Evolutionary conservation across 2,888 invertebrate genomes (phyloP).

Genomic region (Agrilus mali): DNA sequence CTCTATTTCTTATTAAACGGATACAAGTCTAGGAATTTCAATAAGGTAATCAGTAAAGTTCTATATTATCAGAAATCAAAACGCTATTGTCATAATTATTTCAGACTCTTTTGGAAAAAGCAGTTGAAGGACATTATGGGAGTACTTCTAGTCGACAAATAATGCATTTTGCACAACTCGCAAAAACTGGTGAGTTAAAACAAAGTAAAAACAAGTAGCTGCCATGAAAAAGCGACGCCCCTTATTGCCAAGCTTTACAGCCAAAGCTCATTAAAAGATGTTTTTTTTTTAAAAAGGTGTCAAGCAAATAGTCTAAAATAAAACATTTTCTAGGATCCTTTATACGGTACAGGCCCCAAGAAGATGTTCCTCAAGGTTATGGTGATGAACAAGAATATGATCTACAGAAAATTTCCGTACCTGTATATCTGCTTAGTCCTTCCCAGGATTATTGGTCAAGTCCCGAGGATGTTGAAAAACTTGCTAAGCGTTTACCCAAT

Average conservation of each 20-base stretch:
- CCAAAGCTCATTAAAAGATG: no score
- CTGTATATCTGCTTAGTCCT: conserved; percentile 39
- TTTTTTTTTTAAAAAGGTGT: no score
- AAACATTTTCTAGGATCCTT: conserved; percentile 24
- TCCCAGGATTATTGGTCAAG: conserved; percentile 40
- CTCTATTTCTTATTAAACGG: conserved; percentile 53
- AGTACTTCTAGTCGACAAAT: conserved; percentile 37
- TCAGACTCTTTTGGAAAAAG: no score
- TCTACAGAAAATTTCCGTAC: conserved; percentile 34
- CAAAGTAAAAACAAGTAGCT: not conserved
- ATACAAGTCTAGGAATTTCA: conserved; percentile 42
- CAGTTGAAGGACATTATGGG: no score
- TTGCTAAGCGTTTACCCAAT: conserved; percentile 32
- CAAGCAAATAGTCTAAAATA: not conserved
- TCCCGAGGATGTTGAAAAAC: conserved; percentile 33
- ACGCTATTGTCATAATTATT: conserved; percentile 7
- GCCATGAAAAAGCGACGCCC: no score
- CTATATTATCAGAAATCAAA: conserved; percentile 6
- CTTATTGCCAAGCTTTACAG: no score
- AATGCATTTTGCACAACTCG: conserved; percentile 40
- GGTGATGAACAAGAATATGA: conserved; percentile 33
- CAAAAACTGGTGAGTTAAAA: conserved; percentile 28
- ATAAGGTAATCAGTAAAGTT: conserved; percentile 31
- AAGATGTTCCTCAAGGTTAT: conserved; percentile 20
- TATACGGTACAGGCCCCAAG: conserved; percentile 33